A percentile compares a stretch with the other conserved stretches of the same genome.
Conservation (phyloP, 2,113 vertebrate genomes). For the Hippocampus comes region DNA sequence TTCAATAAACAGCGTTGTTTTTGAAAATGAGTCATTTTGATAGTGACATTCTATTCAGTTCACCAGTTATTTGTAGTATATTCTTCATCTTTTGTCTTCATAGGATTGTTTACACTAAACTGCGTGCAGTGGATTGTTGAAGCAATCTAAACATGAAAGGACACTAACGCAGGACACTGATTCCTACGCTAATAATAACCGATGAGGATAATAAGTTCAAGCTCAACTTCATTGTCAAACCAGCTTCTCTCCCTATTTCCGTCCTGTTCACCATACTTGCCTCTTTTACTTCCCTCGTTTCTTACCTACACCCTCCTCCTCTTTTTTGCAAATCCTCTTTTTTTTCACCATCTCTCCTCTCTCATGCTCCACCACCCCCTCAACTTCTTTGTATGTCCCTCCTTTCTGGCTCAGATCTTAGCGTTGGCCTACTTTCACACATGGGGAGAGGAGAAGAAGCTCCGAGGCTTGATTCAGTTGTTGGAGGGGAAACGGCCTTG, state of each 20-base stretch:
- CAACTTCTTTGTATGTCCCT: conserved; percentile 19
- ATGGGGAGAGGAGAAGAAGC: conserved; percentile 64
- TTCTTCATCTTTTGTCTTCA: neutral
- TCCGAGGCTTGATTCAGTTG: conserved; percentile 69
- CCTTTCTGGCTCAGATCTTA: conserved; percentile 50
- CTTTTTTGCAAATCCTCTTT: neutral
- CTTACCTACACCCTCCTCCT: neutral
- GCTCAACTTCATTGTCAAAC: neutral
- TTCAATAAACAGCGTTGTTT: neutral
- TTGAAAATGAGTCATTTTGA: neutral
- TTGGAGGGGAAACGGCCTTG: conserved; percentile 50
- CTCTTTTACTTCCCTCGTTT: neutral
- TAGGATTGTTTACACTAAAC: neutral
- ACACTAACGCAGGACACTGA: neutral
- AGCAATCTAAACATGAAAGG: neutral
- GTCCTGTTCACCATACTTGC: neutral
- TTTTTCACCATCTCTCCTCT: neutral
- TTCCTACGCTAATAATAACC: neutral
- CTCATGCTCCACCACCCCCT: neutral
- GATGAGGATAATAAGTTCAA: neutral
- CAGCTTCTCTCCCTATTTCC: neutral
- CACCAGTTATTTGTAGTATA: neutral
- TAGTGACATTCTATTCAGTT: neutral
- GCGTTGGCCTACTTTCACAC: conserved; percentile 73
- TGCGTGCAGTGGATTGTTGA: neutral